Conservation (phyloP, 2,797 vertebrate species). For the Cephalopachus bancanus region DNA sequence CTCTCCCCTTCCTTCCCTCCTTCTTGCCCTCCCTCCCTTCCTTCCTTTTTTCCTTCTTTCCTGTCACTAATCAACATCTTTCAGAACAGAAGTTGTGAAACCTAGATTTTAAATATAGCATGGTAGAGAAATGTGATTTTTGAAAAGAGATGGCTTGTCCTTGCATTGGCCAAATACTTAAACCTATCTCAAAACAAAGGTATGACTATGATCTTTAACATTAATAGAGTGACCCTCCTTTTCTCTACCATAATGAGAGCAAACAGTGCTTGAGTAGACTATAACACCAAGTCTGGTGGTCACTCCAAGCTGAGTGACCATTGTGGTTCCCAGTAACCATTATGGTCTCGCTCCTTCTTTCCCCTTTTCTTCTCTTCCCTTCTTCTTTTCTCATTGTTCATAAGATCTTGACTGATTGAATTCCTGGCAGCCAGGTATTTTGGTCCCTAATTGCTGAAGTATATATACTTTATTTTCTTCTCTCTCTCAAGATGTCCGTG, state of each 20-base stretch:
- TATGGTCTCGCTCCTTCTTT: neutral
- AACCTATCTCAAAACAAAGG: conserved; percentile 14
- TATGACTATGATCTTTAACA: neutral
- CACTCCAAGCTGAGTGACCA: neutral
- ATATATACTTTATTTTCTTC: neutral
- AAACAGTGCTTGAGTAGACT: neutral
- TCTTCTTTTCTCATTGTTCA: neutral
- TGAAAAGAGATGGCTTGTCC: neutral
- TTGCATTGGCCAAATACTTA: neutral
- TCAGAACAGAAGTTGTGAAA: conserved; percentile 31
- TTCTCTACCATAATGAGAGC: neutral
- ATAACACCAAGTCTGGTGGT: neutral
- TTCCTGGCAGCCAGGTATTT: neutral
- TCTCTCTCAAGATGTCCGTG: neutral
- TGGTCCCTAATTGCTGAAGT: neutral
- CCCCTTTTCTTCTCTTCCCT: neutral
- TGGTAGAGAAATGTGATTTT: conserved; percentile 18
- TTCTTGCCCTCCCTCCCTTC: rapidly evolving
- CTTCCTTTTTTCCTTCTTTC: too few species aligned
- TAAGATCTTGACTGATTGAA: neutral
- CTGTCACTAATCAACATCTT: neutral
- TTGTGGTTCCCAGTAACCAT: neutral
- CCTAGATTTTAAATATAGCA: conserved; percentile 13
- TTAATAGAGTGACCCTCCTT: neutral
- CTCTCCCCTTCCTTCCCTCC: too few species aligned